These are phyloP conservation scores for Nymphalis c-album DNA, from an alignment of 2,888 invertebrate genomes.

Conservation along the genomic window DNA sequence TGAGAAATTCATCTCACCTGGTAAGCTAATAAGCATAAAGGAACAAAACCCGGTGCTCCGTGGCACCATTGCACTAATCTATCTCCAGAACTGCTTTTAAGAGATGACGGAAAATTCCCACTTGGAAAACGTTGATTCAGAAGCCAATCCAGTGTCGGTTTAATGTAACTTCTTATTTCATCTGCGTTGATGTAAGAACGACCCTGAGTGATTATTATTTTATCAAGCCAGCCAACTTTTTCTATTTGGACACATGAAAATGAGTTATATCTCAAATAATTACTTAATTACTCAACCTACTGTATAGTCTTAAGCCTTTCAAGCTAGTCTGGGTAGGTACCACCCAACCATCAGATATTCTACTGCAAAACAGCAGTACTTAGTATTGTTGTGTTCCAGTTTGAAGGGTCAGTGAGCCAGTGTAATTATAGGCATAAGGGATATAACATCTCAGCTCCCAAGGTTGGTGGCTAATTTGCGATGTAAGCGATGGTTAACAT, in stretches of 20 bases:
- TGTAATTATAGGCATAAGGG: too few species aligned
- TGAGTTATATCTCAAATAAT: not conserved
- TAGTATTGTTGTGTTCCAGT: too few species aligned
- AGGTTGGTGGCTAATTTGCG: too few species aligned
- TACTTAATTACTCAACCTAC: too few species aligned
- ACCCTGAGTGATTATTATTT: slow-evolving; percentile 64
- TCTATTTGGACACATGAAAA: not conserved
- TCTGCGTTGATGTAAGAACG: slow-evolving; percentile 76
- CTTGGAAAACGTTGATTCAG: slow-evolving; percentile 79
- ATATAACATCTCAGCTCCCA: too few species aligned
- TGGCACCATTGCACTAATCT: slow-evolving; percentile 96
- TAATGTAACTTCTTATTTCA: slow-evolving; percentile 81
- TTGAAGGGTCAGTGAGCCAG: too few species aligned
- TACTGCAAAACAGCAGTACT: too few species aligned
- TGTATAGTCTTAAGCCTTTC: too few species aligned
- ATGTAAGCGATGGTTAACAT: too few species aligned
- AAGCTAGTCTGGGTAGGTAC: too few species aligned
- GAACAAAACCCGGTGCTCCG: slow-evolving; percentile 93
- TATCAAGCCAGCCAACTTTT: too few species aligned
- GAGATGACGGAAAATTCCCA: slow-evolving; percentile 90
- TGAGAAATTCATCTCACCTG: slow-evolving; percentile 71
- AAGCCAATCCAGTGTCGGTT: slow-evolving; percentile 85
- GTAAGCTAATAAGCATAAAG: slow-evolving; percentile 85
- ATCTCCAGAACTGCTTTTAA: slow-evolving; percentile 84
- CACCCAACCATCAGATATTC: too few species aligned